phyloP scores from a whole-genome alignment of 92 coral and sea anemone species.

The Meandrina meandrites region DNA sequence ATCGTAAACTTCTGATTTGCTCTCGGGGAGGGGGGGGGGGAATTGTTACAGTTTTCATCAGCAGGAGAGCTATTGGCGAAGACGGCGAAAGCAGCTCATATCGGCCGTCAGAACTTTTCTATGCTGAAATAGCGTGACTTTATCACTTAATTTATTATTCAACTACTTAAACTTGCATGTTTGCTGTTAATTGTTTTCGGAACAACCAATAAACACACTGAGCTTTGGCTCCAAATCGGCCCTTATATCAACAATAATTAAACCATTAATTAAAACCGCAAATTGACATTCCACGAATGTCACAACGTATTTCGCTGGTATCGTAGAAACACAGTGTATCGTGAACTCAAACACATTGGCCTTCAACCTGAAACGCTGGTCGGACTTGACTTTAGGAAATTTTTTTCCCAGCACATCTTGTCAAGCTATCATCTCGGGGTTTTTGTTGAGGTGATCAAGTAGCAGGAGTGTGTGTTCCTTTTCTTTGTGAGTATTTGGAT shows the following conservation, averaged over 20 bases:
- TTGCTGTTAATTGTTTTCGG: not conserved
- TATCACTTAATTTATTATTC: not conserved
- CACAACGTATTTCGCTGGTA: not conserved
- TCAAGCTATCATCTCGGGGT: not conserved
- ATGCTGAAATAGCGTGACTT: slow-evolving; percentile 14
- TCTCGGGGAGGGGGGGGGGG: too few species aligned
- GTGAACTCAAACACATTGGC: slow-evolving; percentile 5
- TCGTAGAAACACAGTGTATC: not conserved
- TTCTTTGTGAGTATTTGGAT: not conserved
- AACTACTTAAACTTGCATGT: not conserved
- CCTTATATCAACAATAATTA: not conserved
- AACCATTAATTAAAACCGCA: not conserved
- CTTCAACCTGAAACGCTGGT: not conserved
- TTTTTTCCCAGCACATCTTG: not conserved
- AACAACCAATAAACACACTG: not conserved
- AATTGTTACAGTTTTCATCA: too few species aligned
- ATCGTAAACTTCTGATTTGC: too few species aligned
- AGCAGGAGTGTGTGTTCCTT: too few species aligned
- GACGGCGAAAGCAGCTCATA: too few species aligned
- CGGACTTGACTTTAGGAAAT: not conserved
- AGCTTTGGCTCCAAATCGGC: not conserved
- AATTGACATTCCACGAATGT: slow-evolving; percentile 4
- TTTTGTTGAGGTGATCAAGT: not conserved
- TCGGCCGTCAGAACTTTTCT: too few species aligned
- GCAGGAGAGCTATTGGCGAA: too few species aligned